Conservation (phyloP, 1,140 invertebrate species). For the Arion vulgaris region DNA sequence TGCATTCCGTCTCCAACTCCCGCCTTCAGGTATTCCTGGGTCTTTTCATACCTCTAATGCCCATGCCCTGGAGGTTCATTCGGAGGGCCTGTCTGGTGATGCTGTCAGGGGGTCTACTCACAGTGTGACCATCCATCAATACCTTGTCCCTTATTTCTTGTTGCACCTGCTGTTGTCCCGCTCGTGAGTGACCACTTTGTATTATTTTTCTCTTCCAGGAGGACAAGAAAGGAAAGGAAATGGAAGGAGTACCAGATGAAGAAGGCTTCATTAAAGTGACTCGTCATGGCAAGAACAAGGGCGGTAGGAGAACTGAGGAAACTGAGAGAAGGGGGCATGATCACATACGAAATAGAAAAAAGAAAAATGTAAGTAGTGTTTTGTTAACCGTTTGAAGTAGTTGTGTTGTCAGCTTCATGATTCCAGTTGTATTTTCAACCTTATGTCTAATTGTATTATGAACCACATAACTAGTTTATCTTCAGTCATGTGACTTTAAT, state of each 20-base stretch:
- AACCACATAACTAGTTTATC: background rate
- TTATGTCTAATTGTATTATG: background rate
- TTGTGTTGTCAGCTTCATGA: background rate
- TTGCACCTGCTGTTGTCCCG: too few relatives aligned
- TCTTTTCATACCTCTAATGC: too few relatives aligned
- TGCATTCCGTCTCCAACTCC: too few relatives aligned
- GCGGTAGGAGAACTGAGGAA: constrained; percentile 24
- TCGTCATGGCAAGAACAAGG: constrained; percentile 37
- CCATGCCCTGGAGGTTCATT: too few relatives aligned
- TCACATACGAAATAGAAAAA: constrained; percentile 16
- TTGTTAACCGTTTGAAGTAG: too few relatives aligned
- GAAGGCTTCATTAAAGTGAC: constrained; percentile 40
- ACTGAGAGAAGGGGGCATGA: constrained; percentile 25
- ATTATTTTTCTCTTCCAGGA: constrained; percentile 16
- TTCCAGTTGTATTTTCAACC: background rate
- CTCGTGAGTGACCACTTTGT: too few relatives aligned
- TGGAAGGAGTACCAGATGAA: constrained; percentile 35
- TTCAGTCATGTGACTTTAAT: background rate
- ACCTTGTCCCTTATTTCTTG: too few relatives aligned
- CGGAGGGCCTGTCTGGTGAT: too few relatives aligned
- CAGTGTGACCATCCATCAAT: too few relatives aligned
- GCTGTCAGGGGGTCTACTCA: too few relatives aligned
- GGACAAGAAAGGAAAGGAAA: constrained; percentile 21
- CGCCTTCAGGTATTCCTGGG: too few relatives aligned
- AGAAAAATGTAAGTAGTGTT: constrained; percentile 37